Conservation (phyloP, 2,797 vertebrate genomes). For the Acropternis orthonyx region DNA sequence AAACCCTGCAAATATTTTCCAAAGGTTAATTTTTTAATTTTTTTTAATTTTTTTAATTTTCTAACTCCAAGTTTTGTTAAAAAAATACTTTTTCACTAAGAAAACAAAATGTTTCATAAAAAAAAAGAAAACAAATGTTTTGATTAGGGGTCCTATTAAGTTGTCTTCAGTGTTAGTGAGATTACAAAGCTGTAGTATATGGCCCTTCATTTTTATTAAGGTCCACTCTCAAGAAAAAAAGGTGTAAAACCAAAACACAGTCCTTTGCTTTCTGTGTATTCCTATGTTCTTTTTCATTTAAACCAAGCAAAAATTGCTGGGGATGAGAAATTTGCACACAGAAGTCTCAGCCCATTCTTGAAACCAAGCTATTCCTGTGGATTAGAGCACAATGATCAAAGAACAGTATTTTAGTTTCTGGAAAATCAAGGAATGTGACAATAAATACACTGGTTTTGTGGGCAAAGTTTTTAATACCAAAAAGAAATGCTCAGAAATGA, state of each 20-base stretch:
- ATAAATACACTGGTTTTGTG: neutral
- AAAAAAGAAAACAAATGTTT: fast-evolving
- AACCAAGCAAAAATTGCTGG: neutral
- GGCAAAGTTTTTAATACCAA: neutral
- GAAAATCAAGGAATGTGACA: neutral
- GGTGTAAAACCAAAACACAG: neutral
- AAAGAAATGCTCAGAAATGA: neutral
- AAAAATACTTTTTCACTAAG: neutral
- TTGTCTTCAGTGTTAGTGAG: neutral
- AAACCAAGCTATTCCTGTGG: neutral
- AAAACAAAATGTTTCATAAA: neutral
- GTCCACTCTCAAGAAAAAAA: fast-evolving
- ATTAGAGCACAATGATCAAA: neutral
- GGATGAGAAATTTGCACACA: neutral
- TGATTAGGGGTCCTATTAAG: neutral
- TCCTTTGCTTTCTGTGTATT: neutral
- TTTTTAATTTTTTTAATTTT: neutral
- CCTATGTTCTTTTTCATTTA: neutral
- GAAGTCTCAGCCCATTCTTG: neutral
- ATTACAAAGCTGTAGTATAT: neutral
- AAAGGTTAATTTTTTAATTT: neutral
- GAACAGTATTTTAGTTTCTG: neutral
- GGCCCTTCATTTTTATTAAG: neutral
- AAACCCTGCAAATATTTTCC: neutral
- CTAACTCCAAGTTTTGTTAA: neutral